These are phyloP conservation scores for Antheraea assamensis DNA, from an alignment of 2,888 invertebrate genomes.

Conservation along the genomic window DNA sequence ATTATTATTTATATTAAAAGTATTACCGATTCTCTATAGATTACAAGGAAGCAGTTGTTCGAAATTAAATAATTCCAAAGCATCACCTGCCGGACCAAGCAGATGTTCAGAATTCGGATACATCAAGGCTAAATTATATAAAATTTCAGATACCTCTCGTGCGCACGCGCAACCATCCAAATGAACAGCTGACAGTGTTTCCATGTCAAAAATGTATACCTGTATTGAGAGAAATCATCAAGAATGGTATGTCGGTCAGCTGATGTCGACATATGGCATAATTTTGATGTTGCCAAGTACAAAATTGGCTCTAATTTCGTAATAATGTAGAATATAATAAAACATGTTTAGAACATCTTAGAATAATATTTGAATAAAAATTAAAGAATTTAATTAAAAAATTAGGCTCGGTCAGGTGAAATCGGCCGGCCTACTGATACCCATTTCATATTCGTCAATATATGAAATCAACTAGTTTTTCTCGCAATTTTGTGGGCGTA, in stretches of 20 bases:
- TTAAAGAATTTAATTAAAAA: too few species aligned
- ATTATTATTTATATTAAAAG: not conserved
- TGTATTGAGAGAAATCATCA: slow-evolving; percentile 46
- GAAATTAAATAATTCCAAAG: slow-evolving; percentile 56
- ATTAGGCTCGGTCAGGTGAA: too few species aligned
- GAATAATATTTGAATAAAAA: not conserved
- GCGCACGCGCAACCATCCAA: slow-evolving; percentile 55
- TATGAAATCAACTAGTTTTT: too few species aligned
- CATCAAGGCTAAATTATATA: slow-evolving; percentile 53
- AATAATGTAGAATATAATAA: not conserved
- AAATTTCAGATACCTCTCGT: slow-evolving; percentile 61
- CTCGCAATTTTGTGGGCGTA: too few species aligned
- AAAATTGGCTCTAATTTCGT: not conserved
- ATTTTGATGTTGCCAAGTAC: not conserved
- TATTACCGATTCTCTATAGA: slow-evolving; percentile 11
- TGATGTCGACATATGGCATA: slow-evolving; percentile 54
- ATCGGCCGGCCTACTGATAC: too few species aligned
- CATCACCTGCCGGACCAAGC: slow-evolving; percentile 68
- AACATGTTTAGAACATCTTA: not conserved
- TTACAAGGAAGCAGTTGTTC: slow-evolving; percentile 35
- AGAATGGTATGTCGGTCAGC: slow-evolving; percentile 53
- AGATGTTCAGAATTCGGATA: slow-evolving; percentile 62
- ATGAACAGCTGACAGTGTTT: slow-evolving; percentile 65
- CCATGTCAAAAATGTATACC: slow-evolving; percentile 57
- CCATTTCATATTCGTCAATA: too few species aligned